Conservation (phyloP, 2,797 vertebrate genomes). For the Neopelma chrysocephalum region DNA sequence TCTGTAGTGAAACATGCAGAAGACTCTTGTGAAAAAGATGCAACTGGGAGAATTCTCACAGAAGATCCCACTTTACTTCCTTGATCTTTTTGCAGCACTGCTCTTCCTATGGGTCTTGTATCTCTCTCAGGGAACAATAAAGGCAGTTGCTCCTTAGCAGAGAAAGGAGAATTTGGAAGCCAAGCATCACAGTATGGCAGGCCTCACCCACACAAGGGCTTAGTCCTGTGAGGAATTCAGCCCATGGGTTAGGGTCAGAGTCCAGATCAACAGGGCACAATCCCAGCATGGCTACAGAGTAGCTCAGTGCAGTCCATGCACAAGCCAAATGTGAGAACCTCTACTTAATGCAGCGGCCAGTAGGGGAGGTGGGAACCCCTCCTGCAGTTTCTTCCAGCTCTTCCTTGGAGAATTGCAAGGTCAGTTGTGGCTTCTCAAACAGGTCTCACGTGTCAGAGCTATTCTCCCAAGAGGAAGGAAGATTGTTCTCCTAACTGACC, state of each 20-base stretch:
- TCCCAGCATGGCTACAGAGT: neutral
- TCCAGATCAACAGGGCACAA: neutral
- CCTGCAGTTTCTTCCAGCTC: neutral
- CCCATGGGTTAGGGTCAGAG: neutral
- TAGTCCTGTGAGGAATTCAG: neutral
- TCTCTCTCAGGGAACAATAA: neutral
- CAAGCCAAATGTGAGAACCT: neutral
- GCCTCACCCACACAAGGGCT: neutral
- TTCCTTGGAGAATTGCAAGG: neutral
- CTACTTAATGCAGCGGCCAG: neutral
- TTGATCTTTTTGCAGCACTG: fast-evolving
- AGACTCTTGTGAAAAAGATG: neutral
- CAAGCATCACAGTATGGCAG: neutral
- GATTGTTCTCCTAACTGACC: neutral
- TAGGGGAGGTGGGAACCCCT: neutral
- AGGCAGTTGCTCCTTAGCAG: neutral
- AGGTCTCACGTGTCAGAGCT: neutral
- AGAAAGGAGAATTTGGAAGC: neutral
- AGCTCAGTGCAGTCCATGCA: neutral
- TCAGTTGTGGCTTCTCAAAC: neutral
- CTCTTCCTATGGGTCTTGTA: neutral
- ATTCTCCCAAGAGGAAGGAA: neutral
- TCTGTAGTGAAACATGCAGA: neutral
- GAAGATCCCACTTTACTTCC: neutral
- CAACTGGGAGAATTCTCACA: neutral